Evolutionary conservation across 2,888 invertebrate genomes (phyloP), one percentile per base, ranked within the genome.

Genomic region (Blomia tropicalis): DNA sequence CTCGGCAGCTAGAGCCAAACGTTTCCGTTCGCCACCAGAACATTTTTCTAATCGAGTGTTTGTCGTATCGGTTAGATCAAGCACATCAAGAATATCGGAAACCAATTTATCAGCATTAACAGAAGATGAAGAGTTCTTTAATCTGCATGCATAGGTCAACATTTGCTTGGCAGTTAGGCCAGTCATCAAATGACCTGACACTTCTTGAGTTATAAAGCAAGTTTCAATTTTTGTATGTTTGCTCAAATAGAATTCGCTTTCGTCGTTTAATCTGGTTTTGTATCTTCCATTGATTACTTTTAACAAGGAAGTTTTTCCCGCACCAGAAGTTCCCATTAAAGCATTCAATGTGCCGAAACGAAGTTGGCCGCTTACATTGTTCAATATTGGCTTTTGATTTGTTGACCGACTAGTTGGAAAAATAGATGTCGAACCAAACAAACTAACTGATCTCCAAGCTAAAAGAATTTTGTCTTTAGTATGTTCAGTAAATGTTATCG

Each of bases 131-230:
- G 14, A 14, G 51, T 59, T 59, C 22, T 59, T 59, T 4, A 59
- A 43, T 31, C 23, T 59, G 22, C 47, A 59, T 27, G 60, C 60
- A 59, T 59, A 59, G 51, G 51, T 59, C 29, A 59, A 31, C 11
- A n/a, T 22, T 59, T 59, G 44, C 30, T 44, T 59, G 5, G 60
- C 60, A 11, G 43, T 59, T 17, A 59, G 47, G 19, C 60, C 60
- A 54, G 30, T 22, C 27, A 59, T 17, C 30, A 59, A 17, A 25
- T 59, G 60, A 2, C 44, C 44, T 2, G 60, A 43, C 11, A 43
- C 60, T 27, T 59, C 60, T 43, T 59, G 43, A 4, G 41, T 44
- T 11, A 59, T 58, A 47, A 56, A 43, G 22, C 60, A 59, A 29
- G 22, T 59, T 27, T 30, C n/a, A n/a, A 59, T 59, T 22, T 17